phyloP scores from a whole-genome alignment of 2,888 invertebrate species.

The Cosmia pyralina region DNA sequence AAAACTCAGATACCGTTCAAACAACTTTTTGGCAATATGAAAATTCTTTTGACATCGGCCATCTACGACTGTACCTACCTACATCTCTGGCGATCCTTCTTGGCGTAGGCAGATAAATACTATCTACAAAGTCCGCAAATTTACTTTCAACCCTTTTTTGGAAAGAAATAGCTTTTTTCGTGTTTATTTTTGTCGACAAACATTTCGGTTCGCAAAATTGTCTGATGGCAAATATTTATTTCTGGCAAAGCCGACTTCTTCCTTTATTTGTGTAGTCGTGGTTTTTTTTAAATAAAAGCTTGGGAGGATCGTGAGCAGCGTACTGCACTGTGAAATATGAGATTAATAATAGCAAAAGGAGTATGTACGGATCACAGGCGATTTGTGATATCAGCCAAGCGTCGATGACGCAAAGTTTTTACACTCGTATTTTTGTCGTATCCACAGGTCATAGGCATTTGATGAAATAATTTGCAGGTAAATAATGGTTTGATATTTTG shows the following conservation, averaged over 20 bases:
- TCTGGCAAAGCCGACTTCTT: conserved; percentile 17
- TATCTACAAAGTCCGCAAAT: conserved; percentile 14
- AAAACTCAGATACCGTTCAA: not conserved
- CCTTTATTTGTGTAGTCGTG: conserved; percentile 13
- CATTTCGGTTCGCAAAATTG: conserved; percentile 44
- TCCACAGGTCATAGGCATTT: too few relatives aligned
- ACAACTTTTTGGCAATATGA: not conserved
- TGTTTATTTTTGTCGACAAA: conserved; percentile 47
- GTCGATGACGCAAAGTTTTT: not conserved
- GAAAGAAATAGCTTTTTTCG: conserved; percentile 36
- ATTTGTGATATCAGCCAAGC: not conserved
- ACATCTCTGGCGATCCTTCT: not conserved
- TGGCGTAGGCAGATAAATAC: conserved; percentile 26
- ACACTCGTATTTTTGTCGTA: not conserved
- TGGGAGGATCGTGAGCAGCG: not conserved
- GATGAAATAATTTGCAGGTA: not conserved
- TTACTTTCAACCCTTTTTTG: conserved; percentile 48
- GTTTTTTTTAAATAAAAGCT: conserved; percentile 15
- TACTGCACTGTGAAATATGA: not conserved
- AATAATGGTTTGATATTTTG: not conserved
- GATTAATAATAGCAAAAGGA: conserved; percentile 7
- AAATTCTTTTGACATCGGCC: not conserved
- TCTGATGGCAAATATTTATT: conserved; percentile 49
- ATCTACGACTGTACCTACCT: not conserved
- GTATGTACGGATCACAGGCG: not conserved